Evolutionary conservation across 2,888 invertebrate species (phyloP).

Genomic region (Chaitophorus viminalis): DNA sequence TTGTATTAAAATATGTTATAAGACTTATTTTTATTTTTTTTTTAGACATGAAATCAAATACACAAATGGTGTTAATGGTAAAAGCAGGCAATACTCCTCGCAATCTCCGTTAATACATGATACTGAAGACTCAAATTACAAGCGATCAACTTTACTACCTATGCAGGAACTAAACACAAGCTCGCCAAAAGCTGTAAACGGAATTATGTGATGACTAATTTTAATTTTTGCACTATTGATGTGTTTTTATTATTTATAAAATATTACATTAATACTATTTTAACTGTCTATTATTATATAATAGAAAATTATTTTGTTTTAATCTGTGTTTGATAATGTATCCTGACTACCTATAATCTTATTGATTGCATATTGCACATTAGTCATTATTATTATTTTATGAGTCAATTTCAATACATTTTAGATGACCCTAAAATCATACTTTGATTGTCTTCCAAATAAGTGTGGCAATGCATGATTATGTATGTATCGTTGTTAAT

Average conservation of each 20-base stretch:
- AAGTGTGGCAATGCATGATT: neutral
- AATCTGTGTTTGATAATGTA: slow-evolving; percentile 2
- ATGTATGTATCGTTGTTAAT: neutral
- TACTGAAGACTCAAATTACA: slow-evolving; percentile 34
- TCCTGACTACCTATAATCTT: neutral
- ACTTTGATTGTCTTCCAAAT: neutral
- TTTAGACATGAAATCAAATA: slow-evolving; percentile 48
- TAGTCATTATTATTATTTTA: neutral
- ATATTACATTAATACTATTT: slow-evolving; percentile 55
- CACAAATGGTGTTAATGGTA: slow-evolving; percentile 25
- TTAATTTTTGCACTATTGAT: slow-evolving; percentile 41
- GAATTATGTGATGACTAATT: slow-evolving; percentile 49
- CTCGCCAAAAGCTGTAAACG: slow-evolving; percentile 56
- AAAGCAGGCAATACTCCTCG: slow-evolving; percentile 19
- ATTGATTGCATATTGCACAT: neutral
- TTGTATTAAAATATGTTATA: neutral
- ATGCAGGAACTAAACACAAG: slow-evolving; percentile 54
- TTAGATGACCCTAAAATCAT: neutral
- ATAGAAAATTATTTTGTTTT: slow-evolving; percentile 48
- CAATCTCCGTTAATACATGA: slow-evolving; percentile 33
- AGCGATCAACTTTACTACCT: slow-evolving; percentile 7
- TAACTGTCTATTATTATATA: slow-evolving; percentile 51
- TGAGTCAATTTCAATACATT: too few relatives aligned
- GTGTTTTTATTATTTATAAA: slow-evolving; percentile 28
- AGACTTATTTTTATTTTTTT: too few relatives aligned